Percentiles rank a stretch among this genome's conserved stretches.
phyloP scores from a whole-genome alignment of 2,888 invertebrate genomes.

The Ichneumon xanthorius region DNA sequence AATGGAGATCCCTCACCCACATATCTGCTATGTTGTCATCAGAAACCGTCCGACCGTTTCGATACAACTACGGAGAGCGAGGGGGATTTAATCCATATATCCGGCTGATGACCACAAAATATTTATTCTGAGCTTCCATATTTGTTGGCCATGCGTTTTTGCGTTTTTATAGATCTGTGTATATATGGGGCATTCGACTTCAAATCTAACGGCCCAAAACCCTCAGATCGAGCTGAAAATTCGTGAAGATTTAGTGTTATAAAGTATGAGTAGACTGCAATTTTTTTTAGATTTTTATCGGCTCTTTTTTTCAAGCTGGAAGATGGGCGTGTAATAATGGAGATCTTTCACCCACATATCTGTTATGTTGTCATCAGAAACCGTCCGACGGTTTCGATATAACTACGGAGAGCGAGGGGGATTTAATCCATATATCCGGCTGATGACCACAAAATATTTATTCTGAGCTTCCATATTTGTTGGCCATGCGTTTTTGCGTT shows the following conservation, averaged over 20 bases:
- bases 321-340: too few relatives aligned
- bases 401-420: not conserved
- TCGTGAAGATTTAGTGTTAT: too few relatives aligned
- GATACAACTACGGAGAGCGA: slow-evolving; percentile 1
- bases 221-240: too few relatives aligned
- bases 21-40: slow-evolving; percentile 46
- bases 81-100: slow-evolving; percentile 7
- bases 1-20: slow-evolving; percentile 69
- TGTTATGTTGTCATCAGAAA: slow-evolving; percentile 40
- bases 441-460: slow-evolving; percentile 24
- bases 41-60: slow-evolving; percentile 44
- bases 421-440: slow-evolving; percentile 7
- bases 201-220: too few relatives aligned
- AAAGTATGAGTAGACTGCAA: too few relatives aligned
- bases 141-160: too few relatives aligned
- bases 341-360: slow-evolving; percentile 66
- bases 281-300: too few relatives aligned
- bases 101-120: slow-evolving; percentile 11
- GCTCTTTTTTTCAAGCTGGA: too few relatives aligned
- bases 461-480: not conserved
- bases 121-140: not conserved
- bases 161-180: too few relatives aligned
- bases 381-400: slow-evolving; percentile 31
- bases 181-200: too few relatives aligned
- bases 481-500: too few relatives aligned